phyloP scores from a whole-genome alignment of 1,140 invertebrate genomes.

The Calephelis virginiensis region DNA sequence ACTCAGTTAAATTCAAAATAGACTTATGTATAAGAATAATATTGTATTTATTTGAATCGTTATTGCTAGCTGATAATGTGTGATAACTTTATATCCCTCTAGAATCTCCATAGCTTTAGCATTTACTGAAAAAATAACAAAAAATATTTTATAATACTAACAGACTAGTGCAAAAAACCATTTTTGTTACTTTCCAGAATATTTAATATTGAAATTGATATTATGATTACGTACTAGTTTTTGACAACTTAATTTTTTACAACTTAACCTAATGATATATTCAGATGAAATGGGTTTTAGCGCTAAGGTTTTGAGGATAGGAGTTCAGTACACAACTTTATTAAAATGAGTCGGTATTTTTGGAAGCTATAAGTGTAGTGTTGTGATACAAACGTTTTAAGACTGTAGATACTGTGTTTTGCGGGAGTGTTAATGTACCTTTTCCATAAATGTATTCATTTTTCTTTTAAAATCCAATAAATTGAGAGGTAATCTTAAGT shows the following conservation, averaged over 20 bases:
- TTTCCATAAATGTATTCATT: slow-evolving; percentile 30
- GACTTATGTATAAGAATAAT: neutral
- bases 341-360: slow-evolving; percentile 2
- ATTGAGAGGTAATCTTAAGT: neutral
- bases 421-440: slow-evolving; percentile 59
- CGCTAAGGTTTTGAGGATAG: neutral
- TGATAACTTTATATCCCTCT: neutral
- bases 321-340: slow-evolving; percentile 7
- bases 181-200: too few relatives aligned
- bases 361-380: slow-evolving; percentile 47
- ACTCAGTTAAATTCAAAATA: neutral
- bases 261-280: too few relatives aligned
- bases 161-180: too few relatives aligned
- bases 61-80: slow-evolving; percentile 11
- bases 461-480: neutral
- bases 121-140: neutral
- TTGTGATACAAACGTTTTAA: slow-evolving; percentile 68
- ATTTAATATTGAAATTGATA: too few relatives aligned
- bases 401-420: slow-evolving; percentile 65
- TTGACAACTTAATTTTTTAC: too few relatives aligned
- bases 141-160: too few relatives aligned
- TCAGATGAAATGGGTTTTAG: too few relatives aligned
- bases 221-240: too few relatives aligned
- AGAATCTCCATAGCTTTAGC: neutral
- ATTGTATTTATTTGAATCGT: neutral